These are phyloP conservation scores for Apeira syringaria DNA, from an alignment of 2,888 invertebrate genomes.

Conservation along the genomic window DNA sequence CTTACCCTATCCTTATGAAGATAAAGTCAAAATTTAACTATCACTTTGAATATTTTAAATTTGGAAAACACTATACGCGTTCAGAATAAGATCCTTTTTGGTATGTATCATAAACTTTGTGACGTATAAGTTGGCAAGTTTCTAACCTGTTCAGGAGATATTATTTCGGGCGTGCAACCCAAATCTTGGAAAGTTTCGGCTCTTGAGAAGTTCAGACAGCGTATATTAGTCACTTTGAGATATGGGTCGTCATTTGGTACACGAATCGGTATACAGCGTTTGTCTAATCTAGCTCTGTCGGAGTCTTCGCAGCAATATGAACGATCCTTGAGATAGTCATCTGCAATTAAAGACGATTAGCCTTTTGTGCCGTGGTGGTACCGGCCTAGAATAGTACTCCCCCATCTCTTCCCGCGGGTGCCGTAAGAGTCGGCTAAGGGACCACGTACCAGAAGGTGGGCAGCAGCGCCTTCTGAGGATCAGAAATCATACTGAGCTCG, in stretches of 20 bases:
- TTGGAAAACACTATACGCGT: conserved; percentile 37
- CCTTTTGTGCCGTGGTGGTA: too few relatives aligned
- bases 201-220: conserved; percentile 64
- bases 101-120: conserved; percentile 36
- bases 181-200: conserved; percentile 69
- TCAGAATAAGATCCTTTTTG: conserved; percentile 39
- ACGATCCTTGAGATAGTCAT: conserved; percentile 49
- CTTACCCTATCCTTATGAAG: conserved; percentile 22
- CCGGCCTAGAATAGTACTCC: too few relatives aligned
- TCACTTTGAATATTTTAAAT: conserved; percentile 39
- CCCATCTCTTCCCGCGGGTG: too few relatives aligned
- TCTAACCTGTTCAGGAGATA: conserved; percentile 58
- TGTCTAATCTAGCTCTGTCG: conserved; percentile 41
- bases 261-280: conserved; percentile 55
- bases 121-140: conserved; percentile 23
- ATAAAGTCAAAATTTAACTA: conserved; percentile 42
- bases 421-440: too few relatives aligned
- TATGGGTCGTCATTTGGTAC: conserved; percentile 64
- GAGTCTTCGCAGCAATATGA: conserved; percentile 53
- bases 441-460: too few relatives aligned
- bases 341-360: too few relatives aligned
- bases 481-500: too few relatives aligned
- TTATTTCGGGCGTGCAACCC: conserved; percentile 53
- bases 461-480: too few relatives aligned
- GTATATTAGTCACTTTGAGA: conserved; percentile 62